Percentiles rank a stretch among this genome's conserved stretches.
Conservation (phyloP, 2,888 invertebrate genomes). For the Tortricodes alternella region DNA sequence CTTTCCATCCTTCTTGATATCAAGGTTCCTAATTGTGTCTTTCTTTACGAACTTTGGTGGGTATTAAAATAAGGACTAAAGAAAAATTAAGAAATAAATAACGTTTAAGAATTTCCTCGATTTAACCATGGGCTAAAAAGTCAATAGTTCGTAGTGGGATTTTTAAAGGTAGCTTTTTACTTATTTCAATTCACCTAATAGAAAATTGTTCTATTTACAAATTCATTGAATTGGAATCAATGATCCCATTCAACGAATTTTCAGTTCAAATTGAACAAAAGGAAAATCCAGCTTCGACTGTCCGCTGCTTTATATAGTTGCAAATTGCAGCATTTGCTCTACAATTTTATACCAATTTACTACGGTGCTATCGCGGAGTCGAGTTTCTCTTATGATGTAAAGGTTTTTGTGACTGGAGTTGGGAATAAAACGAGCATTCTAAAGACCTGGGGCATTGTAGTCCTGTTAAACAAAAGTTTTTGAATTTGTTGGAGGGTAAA, state of each 20-base stretch:
- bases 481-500: neutral
- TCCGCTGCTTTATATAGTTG: conserved; percentile 7
- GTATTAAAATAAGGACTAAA: no score
- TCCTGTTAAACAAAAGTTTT: conserved; percentile 1
- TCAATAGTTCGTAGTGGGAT: no score
- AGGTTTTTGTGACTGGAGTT: conserved; percentile 7
- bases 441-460: neutral
- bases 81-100: no score
- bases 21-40: no score
- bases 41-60: no score
- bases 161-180: no score
- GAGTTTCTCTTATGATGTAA: neutral
- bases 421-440: neutral
- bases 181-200: no score
- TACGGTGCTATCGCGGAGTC: neutral
- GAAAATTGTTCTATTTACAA: neutral
- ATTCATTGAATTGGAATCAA: neutral
- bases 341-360: conserved; percentile 21
- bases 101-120: no score
- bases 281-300: conserved; percentile 18
- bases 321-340: conserved; percentile 19
- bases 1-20: no score
- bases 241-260: neutral
- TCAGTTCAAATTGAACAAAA: conserved; percentile 14
- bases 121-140: no score